phyloP scores from a whole-genome alignment of 2,113 vertebrate genomes.

The Potamarius usumacintae region DNA sequence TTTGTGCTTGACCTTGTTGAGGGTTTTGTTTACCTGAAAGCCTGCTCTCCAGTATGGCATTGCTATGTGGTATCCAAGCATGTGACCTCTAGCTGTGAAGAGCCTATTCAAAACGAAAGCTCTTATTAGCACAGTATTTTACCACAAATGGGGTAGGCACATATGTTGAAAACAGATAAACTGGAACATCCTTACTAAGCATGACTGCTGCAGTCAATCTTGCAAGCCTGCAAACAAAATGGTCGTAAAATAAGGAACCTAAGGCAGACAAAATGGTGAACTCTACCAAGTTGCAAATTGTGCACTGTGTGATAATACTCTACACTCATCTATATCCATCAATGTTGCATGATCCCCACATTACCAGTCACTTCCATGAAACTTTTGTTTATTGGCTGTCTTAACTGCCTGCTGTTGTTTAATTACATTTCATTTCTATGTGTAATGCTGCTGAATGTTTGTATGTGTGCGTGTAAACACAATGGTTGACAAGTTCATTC shows the following conservation, averaged over 20 bases:
- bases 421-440: not conserved
- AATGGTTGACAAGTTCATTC: not conserved
- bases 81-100: no score
- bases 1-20: no score
- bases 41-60: no score
- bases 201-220: constrained; percentile 87
- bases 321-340: not conserved
- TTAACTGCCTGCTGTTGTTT: not conserved
- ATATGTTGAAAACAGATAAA: constrained; percentile 88
- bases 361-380: not conserved
- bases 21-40: no score
- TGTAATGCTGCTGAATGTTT: not conserved
- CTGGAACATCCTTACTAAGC: constrained; percentile 81
- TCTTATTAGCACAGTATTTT: constrained; percentile 59
- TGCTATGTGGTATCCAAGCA: no score
- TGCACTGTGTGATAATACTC: not conserved
- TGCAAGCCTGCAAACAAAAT: constrained; percentile 77
- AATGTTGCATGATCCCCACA: not conserved
- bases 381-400: not conserved
- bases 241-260: not conserved
- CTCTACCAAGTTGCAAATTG: not conserved
- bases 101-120: not conserved
- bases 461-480: not conserved
- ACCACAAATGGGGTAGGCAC: constrained; percentile 97
- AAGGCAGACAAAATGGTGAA: not conserved